phyloP scores from a whole-genome alignment of 2,113 vertebrate genomes.

The Phycodurus eques region DNA sequence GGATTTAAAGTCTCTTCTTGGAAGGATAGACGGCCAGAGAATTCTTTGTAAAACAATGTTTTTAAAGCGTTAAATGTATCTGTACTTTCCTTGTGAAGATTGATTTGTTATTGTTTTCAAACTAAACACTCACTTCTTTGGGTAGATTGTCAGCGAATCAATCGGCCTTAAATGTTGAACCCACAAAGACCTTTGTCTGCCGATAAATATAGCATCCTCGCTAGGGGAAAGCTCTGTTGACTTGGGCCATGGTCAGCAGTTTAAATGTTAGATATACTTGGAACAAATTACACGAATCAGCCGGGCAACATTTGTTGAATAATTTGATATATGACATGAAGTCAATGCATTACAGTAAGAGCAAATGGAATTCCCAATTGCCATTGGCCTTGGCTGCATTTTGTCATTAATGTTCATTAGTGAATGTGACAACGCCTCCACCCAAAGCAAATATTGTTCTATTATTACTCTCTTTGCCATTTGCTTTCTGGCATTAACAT shows the following conservation, averaged over 20 bases:
- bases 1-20: too few species aligned
- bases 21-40: neutral
- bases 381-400: neutral
- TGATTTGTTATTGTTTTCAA: neutral
- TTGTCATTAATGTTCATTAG: neutral
- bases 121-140: neutral
- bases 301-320: neutral
- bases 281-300: neutral
- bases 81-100: neutral
- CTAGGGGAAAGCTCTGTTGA: slow-evolving; percentile 4
- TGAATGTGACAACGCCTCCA: neutral
- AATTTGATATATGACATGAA: neutral
- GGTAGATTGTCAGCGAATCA: neutral
- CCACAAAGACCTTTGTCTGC: slow-evolving; percentile 1
- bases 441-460: neutral
- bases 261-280: slow-evolving; percentile 12
- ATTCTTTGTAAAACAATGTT: neutral
- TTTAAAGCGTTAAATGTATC: neutral
- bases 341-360: neutral
- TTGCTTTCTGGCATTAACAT: neutral
- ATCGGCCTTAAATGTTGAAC: neutral
- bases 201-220: neutral
- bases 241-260: slow-evolving; percentile 2
- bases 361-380: neutral
- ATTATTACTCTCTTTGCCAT: neutral